phyloP scores from a whole-genome alignment of 2,113 vertebrate genomes.

The Nesoenas mayeri region DNA sequence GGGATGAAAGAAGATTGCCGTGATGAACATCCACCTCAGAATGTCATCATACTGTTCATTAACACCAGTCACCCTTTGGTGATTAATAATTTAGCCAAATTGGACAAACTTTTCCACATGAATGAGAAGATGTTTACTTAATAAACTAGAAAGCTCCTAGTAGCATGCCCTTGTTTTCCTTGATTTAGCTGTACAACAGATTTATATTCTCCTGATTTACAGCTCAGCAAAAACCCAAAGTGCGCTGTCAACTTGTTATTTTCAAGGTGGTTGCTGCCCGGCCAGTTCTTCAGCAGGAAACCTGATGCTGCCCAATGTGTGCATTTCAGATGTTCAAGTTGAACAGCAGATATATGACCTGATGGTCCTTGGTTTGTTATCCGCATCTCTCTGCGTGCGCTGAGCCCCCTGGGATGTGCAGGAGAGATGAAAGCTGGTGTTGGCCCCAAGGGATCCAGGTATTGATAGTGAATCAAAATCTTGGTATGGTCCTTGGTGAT shows the following conservation, averaged over 20 bases:
- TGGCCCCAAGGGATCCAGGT: not conserved
- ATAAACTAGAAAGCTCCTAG: conserved; percentile 30
- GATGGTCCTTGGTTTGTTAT: not conserved
- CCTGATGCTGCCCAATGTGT: not conserved
- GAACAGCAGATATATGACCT: not conserved
- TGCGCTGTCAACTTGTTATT: not conserved
- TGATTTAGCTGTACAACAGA: conserved; percentile 12
- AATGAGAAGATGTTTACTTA: conserved; percentile 17
- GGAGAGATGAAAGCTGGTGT: not conserved
- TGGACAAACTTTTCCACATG: conserved; percentile 16
- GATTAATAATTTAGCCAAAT: conserved; percentile 36
- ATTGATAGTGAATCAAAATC: not conserved
- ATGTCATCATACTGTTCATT: not conserved
- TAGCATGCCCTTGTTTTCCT: conserved; percentile 45
- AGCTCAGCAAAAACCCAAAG: conserved; percentile 13
- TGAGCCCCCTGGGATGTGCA: not conserved
- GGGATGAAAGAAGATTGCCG: not conserved
- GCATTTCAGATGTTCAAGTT: not conserved
- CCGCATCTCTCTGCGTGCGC: rapidly evolving
- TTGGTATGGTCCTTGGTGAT: not conserved
- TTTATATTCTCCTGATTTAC: conserved; percentile 30
- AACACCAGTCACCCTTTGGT: not conserved
- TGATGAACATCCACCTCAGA: not conserved
- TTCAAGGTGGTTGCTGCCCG: conserved; percentile 36
- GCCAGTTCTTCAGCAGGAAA: conserved; percentile 34